Evolutionary conservation across 2,797 vertebrate species (phyloP).

Genomic region (Threskiornis aethiopicus): DNA sequence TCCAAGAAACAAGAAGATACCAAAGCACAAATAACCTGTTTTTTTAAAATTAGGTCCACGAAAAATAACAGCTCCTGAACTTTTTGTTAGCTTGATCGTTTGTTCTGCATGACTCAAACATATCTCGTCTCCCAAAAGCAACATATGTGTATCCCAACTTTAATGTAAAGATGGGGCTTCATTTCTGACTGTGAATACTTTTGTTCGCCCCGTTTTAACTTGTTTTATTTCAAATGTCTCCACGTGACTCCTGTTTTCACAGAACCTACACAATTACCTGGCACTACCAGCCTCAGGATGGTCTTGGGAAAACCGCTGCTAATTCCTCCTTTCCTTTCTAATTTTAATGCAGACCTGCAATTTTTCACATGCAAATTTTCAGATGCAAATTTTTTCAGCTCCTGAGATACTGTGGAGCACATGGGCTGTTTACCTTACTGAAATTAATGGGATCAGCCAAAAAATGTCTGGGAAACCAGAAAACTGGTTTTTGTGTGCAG

Average conservation of each 20-base stretch:
- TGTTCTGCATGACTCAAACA: background rate
- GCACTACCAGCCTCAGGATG: background rate
- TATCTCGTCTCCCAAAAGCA: background rate
- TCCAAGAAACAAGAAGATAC: background rate
- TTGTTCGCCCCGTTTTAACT: background rate
- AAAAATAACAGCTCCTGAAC: background rate
- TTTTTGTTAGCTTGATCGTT: background rate
- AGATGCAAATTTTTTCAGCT: background rate
- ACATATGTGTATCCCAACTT: background rate
- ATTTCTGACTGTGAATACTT: background rate
- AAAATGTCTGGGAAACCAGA: conserved; percentile 41
- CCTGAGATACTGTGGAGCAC: background rate
- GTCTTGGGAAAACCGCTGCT: conserved; percentile 23
- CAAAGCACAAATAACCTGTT: background rate
- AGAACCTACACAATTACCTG: background rate
- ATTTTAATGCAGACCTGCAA: conserved; percentile 28
- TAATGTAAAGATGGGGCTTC: background rate
- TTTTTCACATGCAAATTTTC: conserved; percentile 42
- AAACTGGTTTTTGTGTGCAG: background rate
- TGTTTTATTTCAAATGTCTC: background rate
- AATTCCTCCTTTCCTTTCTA: conserved; percentile 24
- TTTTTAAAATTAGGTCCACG: background rate
- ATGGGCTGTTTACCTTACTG: background rate
- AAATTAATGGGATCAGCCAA: conserved; percentile 39
- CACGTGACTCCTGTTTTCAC: background rate